A percentile compares a stretch with the other conserved stretches of the same genome.
Conservation (phyloP, 2,797 vertebrate genomes). For the Mastacembelus armatus region DNA sequence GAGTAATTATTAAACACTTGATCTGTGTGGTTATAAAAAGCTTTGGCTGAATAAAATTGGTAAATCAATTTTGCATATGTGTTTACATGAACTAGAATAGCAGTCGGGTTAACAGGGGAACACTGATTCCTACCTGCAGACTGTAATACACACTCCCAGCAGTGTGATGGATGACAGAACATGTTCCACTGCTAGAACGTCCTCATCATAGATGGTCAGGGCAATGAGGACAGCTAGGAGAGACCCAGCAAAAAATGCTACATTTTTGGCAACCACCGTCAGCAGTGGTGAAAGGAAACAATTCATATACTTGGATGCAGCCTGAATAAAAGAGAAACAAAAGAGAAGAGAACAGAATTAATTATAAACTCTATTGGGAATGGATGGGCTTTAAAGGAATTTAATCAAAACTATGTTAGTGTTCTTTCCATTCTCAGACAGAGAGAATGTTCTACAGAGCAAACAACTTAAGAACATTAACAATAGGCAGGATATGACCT, state of each 20-base stretch:
- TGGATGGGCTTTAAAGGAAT: not conserved
- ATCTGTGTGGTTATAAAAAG: not conserved
- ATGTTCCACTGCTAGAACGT: slow-evolving; percentile 94
- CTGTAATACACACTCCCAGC: slow-evolving; percentile 93
- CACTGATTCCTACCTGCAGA: slow-evolving; percentile 89
- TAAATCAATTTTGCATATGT: not conserved
- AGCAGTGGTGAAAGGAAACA: slow-evolving; percentile 96
- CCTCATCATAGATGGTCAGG: slow-evolving; percentile 98
- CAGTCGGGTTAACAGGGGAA: not conserved
- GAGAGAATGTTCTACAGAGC: not conserved
- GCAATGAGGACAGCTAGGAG: slow-evolving; percentile 96
- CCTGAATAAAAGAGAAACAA: slow-evolving; percentile 57
- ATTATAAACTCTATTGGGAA: slow-evolving; percentile 16
- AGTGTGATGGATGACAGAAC: slow-evolving; percentile 96
- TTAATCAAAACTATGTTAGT: not conserved
- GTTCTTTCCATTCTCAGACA: not conserved
- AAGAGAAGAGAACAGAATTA: not conserved
- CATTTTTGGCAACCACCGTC: slow-evolving; percentile 95
- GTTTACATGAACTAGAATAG: not conserved
- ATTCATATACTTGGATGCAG: slow-evolving; percentile 99
- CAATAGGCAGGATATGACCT: slow-evolving; percentile 68
- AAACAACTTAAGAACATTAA: not conserved
- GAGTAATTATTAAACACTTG: not conserved
- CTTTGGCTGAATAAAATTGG: slow-evolving; percentile 2
- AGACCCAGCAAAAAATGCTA: slow-evolving; percentile 97